Evolutionary conservation across 2,113 vertebrate genomes (phyloP), one percentile per base, ranked within the genome.

Genomic region (Acrocephalus kingi): DNA sequence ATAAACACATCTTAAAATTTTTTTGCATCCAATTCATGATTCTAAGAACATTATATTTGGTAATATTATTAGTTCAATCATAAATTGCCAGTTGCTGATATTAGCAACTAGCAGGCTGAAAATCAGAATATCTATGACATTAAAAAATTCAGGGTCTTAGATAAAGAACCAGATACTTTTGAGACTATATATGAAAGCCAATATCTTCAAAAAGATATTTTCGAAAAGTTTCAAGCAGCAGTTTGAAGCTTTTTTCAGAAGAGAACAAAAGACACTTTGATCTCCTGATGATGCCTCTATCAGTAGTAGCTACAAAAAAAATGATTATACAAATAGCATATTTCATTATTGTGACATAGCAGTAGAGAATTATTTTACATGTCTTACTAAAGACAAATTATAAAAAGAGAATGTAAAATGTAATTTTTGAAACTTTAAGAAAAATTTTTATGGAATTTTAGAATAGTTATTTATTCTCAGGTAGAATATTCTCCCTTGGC

Each of bases 221-320:
- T 90, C 66, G 7, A 90, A 83, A 92, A 94, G 54, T 88, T 94
- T 96, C 75, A 77, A 92, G 72, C 37, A 90, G 51, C 27, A 74
- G 75, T 93, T 83, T 96, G 88, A 94, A 95, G 85, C 25, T 82
- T 90, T 87, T 89, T 93, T 92, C 75, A 83, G 58, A 91, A 66
- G 15, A 92, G 88, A 94, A 94, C 87, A 96, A 96, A 95, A 97
- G 89, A 66, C 41, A 66, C 89, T 96, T 96, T 94, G 94, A 96
- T 97, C 95, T 96, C 58, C 46, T 76, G 85, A 86, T 69, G 92
- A 96, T 92, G 84, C 25, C 91, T 92, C 90, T 95, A 90, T 92
- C 88, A 88, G 62, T 43, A 95, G 63, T 54, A 93, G 82, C 71
- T 97, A 83, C 58, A 90, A 87, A 96, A 96, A 90, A 89, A 85